A percentile compares a stretch with the other conserved stretches of the same genome.
These are phyloP conservation scores for Philotrypesis tridentata DNA, from an alignment of 1,140 invertebrate genomes.

Conservation along the genomic window DNA sequence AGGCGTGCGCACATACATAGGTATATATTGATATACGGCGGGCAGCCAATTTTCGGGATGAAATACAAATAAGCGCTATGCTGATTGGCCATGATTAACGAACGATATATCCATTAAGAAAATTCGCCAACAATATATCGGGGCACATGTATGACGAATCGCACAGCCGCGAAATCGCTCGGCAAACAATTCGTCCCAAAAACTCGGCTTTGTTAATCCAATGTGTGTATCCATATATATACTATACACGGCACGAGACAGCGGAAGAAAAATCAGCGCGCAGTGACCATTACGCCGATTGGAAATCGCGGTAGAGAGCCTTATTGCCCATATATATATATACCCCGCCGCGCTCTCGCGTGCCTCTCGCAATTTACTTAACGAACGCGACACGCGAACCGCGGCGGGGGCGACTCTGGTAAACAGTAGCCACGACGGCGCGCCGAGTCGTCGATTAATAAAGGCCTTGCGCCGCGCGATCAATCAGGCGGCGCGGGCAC, in stretches of 20 bases:
- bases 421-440: slow-evolving; percentile 11
- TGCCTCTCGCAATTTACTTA: slow-evolving; percentile 2
- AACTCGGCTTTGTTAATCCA: background rate
- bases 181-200: slow-evolving; percentile 5
- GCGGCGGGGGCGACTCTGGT: background rate
- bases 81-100: background rate
- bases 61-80: background rate
- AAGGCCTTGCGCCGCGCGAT: slow-evolving; percentile 44
- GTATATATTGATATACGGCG: too few relatives aligned
- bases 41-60: background rate
- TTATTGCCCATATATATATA: background rate
- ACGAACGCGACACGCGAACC: background rate
- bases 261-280: background rate
- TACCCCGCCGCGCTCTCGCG: background rate
- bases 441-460: slow-evolving; percentile 36
- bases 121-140: background rate
- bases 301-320: too few relatives aligned
- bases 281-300: slow-evolving; percentile 3
- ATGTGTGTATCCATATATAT: background rate
- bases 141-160: background rate
- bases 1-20: too few relatives aligned
- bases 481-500: slow-evolving; percentile 22
- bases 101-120: slow-evolving; percentile 15
- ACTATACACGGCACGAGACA: background rate
- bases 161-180: background rate